Base-by-base conservation (phyloP, 1,140 invertebrate genomes). In the Pinna nobilis region DNA sequence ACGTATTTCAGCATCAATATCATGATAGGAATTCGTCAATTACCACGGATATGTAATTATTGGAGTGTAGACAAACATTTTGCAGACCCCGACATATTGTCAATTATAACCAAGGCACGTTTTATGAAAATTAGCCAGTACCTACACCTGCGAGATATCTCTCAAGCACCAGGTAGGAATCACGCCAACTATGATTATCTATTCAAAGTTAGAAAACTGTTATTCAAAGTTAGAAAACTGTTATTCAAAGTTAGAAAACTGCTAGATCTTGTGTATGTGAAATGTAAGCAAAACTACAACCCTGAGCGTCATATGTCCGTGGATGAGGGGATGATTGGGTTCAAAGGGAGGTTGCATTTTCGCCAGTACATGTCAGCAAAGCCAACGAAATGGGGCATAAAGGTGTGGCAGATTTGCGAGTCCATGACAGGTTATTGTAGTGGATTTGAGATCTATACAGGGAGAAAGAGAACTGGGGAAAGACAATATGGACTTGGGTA, bases 341-440 rank as follows among this genome's bases (percentile, higher is more conserved):
- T 37, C 28, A 66, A 51, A 23, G 64, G 64, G 3, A 37, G 64
- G 2, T 23, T 66, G 15, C 32, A 25, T 23, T 66, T 66, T 30
- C 49, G 39, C 15, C 63, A 65, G 30, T 65, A 65, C 30, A 6
- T 65, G n/a, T n/a, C n/a, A n/a, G n/a, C n/a, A n/a, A n/a, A n/a
- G n/a, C n/a, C n/a, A n/a, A n/a, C n/a, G n/a, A 32, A 65, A 65
- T 25, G 33, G 47, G 63, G 63, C 33, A 65, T 65, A 11, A 65
- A 65, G 39, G 63, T 65, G 28, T 65, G 63, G 63, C 32, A 50
- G 25, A n/a, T 32, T 2, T 28, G 28, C 2, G 25, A 28, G 18
- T 33, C 59, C 20, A 6, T 20, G 2, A 63, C 28, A 11, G 59
- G 59, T 2, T 63, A 63, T 44, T 33, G 35, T 7, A 23, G 39